Conservation (phyloP, 2,888 invertebrate genomes). For the Mesochorus sp. region DNA sequence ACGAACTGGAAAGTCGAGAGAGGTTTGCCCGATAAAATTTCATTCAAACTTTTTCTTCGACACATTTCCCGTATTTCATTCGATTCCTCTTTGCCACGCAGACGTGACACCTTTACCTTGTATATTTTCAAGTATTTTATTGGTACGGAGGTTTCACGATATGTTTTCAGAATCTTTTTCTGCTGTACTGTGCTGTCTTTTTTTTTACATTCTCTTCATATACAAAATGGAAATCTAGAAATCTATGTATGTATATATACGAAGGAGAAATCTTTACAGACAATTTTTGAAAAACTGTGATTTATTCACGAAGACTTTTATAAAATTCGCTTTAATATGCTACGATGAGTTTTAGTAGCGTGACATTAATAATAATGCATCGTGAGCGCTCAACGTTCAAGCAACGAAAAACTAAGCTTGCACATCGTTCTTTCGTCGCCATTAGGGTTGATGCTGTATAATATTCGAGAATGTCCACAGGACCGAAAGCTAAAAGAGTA, state of each 20-base stretch:
- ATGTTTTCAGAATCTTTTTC: neutral
- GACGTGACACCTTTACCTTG: neutral
- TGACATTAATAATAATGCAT: conserved; percentile 67
- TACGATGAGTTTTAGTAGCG: conserved; percentile 8
- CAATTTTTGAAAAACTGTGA: neutral
- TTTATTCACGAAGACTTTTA: neutral
- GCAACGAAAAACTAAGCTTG: conserved; percentile 20
- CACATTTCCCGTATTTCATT: conserved; percentile 52
- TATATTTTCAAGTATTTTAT: conserved; percentile 14
- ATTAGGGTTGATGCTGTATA: neutral
- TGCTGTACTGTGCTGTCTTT: neutral
- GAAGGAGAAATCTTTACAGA: neutral
- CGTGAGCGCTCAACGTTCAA: conserved; percentile 55
- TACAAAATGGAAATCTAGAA: too few species aligned
- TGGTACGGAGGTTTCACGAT: too few species aligned
- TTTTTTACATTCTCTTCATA: conserved; percentile 20
- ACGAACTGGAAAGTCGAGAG: conserved; percentile 49
- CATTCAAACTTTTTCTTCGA: conserved; percentile 74
- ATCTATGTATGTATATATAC: neutral
- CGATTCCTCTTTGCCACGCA: conserved; percentile 17
- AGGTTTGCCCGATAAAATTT: conserved; percentile 78
- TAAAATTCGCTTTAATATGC: conserved; percentile 13
- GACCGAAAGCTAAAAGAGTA: conserved; percentile 19
- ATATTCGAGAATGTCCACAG: conserved; percentile 2
- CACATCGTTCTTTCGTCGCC: neutral